Evolutionary conservation across 2,888 invertebrate genomes (phyloP), one percentile per base, ranked within the genome.

Genomic region (Masnerella sp.): DNA sequence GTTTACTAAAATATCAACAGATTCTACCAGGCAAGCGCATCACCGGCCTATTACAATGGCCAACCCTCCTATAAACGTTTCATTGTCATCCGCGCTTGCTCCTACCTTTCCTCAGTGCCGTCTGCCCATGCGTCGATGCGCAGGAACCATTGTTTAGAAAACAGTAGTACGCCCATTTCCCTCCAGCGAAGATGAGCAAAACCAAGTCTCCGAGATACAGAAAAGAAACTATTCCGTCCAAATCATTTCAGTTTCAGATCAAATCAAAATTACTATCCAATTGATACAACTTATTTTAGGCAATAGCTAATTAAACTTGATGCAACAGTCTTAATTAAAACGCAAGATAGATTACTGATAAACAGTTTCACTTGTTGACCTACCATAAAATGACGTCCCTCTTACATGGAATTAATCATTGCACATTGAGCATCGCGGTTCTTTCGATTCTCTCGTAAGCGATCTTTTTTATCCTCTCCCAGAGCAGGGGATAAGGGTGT

Each of bases 91-190:
- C 78, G 75, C 77, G 75, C 61, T 61, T 69, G 61, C 71, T 77
- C 75, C 45, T 62, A 70, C 65, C 68, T 70, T 54, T 58, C 56
- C 58, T 64, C 51, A 45, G 74, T 58, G 76, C 81, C 78, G 75
- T 82, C 82, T 85, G 85, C 85, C 85, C 85, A 85, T 85, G 85
- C 86, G 86, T 86, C 84, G 84, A 85, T 85, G 83, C 85, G 85
- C 84, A 81, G 80, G 73, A 82, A 81, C 81, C 80, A 85, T 87
- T 87, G 86, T 87, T 82, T 85, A 76, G 78, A 71, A 74, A 75
- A 81, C 82, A 83, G 83, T 82, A 83, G 84, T 83, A 79, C 81
- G 61, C 82, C 82, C 78, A 69, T 45, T 62, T 73, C 47, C 51
- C 56, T 77, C 78, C 80, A 28, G 28, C 1, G 28, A 28, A 2